These are phyloP conservation scores for Malacoctenus gilli DNA, from an alignment of 2,797 vertebrate species.

Conservation along the genomic window DNA sequence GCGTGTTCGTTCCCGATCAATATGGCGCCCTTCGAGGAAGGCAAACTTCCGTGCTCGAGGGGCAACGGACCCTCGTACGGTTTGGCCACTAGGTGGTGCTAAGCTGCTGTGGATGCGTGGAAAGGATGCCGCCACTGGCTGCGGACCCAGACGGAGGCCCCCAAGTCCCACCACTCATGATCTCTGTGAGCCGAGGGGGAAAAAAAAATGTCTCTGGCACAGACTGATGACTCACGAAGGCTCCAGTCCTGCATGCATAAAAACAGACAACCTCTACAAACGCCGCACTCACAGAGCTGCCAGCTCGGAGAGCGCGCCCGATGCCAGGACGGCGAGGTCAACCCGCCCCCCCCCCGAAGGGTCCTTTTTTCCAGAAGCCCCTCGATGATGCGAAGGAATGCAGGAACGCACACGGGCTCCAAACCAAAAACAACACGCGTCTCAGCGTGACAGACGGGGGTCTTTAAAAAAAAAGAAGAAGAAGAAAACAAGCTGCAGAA, in stretches of 20 bases:
- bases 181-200: slow-evolving; percentile 54
- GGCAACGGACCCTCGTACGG: not conserved
- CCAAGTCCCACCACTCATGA: slow-evolving; percentile 68
- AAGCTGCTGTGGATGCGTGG: slow-evolving; percentile 26
- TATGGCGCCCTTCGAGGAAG: not conserved
- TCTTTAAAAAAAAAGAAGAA: too few species aligned
- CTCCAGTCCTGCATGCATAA: slow-evolving; percentile 42
- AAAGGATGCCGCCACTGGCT: slow-evolving; percentile 14
- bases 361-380: not conserved
- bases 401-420: not conserved
- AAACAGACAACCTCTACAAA: slow-evolving; percentile 36
- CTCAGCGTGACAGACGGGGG: slow-evolving; percentile 4
- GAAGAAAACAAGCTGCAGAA: too few species aligned
- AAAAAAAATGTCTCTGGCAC: slow-evolving; percentile 53
- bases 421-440: slow-evolving; percentile 1
- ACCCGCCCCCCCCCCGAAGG: slow-evolving; percentile 21
- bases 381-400: slow-evolving; percentile 6
- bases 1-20: slow-evolving; percentile 8
- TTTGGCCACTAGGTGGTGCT: slow-evolving; percentile 63
- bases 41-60: not conserved
- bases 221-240: slow-evolving; percentile 68
- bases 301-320: not conserved
- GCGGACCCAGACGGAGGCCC: slow-evolving; percentile 47
- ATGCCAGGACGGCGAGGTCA: not conserved
- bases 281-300: slow-evolving; percentile 14